A percentile compares a stretch with the other conserved stretches of the same genome.
These are phyloP conservation scores for Caenorhabditis macrosperma DNA, from an alignment of 2,888 invertebrate genomes.

Conservation along the genomic window DNA sequence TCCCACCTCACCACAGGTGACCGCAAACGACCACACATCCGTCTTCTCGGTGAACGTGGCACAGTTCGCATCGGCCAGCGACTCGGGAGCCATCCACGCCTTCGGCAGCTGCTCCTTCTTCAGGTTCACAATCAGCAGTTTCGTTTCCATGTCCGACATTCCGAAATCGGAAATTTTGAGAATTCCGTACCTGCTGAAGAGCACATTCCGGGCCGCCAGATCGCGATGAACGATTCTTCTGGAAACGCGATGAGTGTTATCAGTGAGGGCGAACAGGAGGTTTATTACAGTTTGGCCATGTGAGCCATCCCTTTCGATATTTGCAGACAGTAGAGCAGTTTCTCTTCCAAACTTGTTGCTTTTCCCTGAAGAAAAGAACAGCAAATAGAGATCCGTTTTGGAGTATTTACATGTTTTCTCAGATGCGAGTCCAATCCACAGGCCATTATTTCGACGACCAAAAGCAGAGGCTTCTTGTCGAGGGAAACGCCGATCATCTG, in stretches of 20 bases:
- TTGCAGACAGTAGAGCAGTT: constrained; percentile 46
- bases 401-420: constrained; percentile 9
- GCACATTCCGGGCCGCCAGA: constrained; percentile 56
- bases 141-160: constrained; percentile 15
- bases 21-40: constrained; percentile 58
- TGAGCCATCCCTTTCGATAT: constrained; percentile 18
- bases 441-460: constrained; percentile 47
- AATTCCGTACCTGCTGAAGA: constrained; percentile 50
- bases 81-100: constrained; percentile 44
- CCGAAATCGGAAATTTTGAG: constrained; percentile 53
- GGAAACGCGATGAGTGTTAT: constrained; percentile 24
- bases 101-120: not conserved
- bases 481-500: constrained; percentile 36
- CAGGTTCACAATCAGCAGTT: not conserved
- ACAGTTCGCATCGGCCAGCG: not conserved
- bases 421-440: not conserved
- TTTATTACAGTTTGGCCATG: constrained; percentile 22
- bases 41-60: constrained; percentile 42
- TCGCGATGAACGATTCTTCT: constrained; percentile 62
- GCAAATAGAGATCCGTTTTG: not conserved
- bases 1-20: constrained; percentile 40
- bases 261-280: not conserved
- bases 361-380: constrained; percentile 8
- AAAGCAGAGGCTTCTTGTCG: constrained; percentile 24
- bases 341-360: constrained; percentile 17